phyloP scores from a whole-genome alignment of 1,140 invertebrate species.

The Trypoxylus dichotomus region DNA sequence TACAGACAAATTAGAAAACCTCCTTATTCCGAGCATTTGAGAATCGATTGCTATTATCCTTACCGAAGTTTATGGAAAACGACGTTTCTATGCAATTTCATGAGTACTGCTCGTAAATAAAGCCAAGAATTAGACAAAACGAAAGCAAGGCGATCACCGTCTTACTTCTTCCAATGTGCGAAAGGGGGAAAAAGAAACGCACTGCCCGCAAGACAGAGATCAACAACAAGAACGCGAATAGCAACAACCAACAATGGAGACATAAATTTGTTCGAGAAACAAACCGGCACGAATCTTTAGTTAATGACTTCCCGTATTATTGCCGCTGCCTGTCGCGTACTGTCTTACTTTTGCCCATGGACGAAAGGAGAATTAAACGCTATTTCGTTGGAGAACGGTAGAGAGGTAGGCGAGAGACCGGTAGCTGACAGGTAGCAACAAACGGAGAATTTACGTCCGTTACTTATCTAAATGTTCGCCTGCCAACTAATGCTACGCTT shows the following conservation, averaged over 20 bases:
- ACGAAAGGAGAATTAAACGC: not conserved
- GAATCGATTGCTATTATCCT: no score
- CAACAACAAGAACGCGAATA: not conserved
- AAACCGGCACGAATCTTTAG: conserved; percentile 16
- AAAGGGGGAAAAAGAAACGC: not conserved
- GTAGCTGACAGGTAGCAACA: not conserved
- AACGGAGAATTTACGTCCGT: not conserved
- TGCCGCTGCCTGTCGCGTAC: not conserved
- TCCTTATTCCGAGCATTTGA: no score
- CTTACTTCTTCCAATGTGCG: not conserved
- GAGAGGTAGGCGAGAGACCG: not conserved
- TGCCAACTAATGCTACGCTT: no score
- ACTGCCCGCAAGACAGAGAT: not conserved
- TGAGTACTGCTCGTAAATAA: not conserved
- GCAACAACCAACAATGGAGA: conserved; percentile 1
- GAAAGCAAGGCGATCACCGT: not conserved
- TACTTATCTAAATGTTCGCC: not conserved
- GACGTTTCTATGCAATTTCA: not conserved
- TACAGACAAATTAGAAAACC: no score
- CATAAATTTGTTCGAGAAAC: conserved; percentile 10
- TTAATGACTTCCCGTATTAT: conserved; percentile 14
- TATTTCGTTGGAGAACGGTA: not conserved
- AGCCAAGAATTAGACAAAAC: not conserved
- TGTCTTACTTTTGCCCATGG: not conserved
- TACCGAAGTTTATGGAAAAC: no score